Base-by-base conservation (phyloP, 2,888 invertebrate species). In the Criorhina ranunculi region DNA sequence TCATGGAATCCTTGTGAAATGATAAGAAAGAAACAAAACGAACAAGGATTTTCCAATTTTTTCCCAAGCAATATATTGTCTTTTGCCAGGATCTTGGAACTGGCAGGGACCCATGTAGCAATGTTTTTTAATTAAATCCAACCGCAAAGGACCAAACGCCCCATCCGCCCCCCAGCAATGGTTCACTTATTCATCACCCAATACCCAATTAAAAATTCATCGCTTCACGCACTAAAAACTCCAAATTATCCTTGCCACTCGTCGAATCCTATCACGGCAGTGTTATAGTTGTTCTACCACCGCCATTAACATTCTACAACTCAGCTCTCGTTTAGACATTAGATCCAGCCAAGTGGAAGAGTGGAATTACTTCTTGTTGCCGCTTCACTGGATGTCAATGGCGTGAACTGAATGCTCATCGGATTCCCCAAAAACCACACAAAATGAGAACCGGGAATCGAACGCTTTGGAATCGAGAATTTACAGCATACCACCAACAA, bases 161-260 rank as follows among this genome's bases (percentile, higher is more conserved):
- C 51, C 62, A 24, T 1, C 15, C 12, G 46, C 7, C 0, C 17
- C 42, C 11, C 42, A 31, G 49, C n/a, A 17, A 4, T 57, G 49
- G 29, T 62, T 55, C 67, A 55, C 62, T 69, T 85, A 79, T 85
- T 79, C 75, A 75, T 85, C 83, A 75, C 69, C 75, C 59, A 69
- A 85, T 70, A 80, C 51, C 76, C 85, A 85, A 85, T 85, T 85
- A 85, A 85, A 85, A 85, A 80, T 85, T 85, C 85, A 85, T 85
- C 85, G 85, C 80, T 85, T 85, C 80, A 85, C 85, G 85, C 85
- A 76, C 85, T 85, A 80, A 70, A 80, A 85, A 80, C 80, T 85
- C 80, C 80, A 80, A 85, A 85, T 85, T 85, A 85, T 85, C 85
- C 70, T 76, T 70, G 67, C 60, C 78, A 73, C 67, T 78, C 79